Evolutionary conservation across 2,113 vertebrate genomes (phyloP).

Genomic region (Leuciscus idus): DNA sequence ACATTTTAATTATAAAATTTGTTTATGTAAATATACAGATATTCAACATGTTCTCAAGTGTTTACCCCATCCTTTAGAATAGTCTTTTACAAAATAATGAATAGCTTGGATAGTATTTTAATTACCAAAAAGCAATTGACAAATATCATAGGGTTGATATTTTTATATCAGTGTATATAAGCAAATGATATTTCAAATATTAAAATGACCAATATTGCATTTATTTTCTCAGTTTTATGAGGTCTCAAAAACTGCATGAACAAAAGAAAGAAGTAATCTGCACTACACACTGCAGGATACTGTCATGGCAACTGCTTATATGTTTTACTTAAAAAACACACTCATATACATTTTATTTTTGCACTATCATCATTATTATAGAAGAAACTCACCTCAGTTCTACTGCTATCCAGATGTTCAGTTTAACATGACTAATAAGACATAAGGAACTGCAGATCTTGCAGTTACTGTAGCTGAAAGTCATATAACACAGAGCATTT

Average conservation of each 20-base stretch:
- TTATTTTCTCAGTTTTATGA: background rate
- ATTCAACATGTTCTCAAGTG: background rate
- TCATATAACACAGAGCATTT: background rate
- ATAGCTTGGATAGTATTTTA: background rate
- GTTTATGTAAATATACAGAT: background rate
- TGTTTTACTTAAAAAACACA: background rate
- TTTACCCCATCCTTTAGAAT: background rate
- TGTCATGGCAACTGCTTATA: background rate
- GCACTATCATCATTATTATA: background rate
- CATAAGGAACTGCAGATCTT: background rate
- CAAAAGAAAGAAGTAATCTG: background rate
- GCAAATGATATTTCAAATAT: background rate
- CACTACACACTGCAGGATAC: background rate
- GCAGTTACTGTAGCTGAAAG: background rate
- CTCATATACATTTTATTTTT: background rate
- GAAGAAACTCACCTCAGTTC: background rate
- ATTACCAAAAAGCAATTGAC: background rate
- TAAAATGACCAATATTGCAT: background rate
- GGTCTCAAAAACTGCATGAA: background rate
- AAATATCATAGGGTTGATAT: background rate
- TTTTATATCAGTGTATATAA: background rate
- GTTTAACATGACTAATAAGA: background rate
- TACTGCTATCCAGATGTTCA: background rate
- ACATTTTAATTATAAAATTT: background rate
- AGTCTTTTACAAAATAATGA: background rate